These are phyloP conservation scores for Drosophila rufa DNA, from an alignment of 1,140 invertebrate genomes.

Conservation along the genomic window DNA sequence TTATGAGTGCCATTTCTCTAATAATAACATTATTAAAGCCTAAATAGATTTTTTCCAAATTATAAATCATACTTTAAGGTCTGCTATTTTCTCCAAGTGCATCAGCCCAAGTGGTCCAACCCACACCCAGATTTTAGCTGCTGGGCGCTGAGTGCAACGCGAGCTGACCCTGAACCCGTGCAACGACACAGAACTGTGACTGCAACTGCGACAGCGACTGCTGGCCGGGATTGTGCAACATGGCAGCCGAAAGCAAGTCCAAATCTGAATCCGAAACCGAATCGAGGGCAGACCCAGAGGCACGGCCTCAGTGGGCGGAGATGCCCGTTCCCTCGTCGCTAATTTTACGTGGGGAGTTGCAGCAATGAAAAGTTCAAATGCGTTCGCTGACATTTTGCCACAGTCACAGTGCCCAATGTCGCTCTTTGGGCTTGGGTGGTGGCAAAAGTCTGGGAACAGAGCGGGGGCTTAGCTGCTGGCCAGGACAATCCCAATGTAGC, in stretches of 20 bases:
- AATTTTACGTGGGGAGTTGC: constrained; percentile 43
- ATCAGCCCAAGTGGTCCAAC: constrained; percentile 38
- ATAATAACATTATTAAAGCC: too few species aligned
- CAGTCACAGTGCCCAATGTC: constrained; percentile 58
- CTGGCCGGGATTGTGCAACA: constrained; percentile 61
- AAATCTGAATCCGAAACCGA: constrained; percentile 15
- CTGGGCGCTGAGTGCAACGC: constrained; percentile 52
- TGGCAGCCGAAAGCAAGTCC: constrained; percentile 29
- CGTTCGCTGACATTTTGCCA: constrained; percentile 74
- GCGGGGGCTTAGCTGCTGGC: constrained; percentile 12
- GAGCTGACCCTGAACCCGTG: constrained; percentile 74
- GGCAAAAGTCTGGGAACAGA: neutral
- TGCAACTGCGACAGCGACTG: constrained; percentile 1
- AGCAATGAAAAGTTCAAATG: constrained; percentile 73
- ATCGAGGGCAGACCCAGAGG: constrained; percentile 37
- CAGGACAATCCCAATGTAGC: constrained; percentile 52
- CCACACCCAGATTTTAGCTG: constrained; percentile 38
- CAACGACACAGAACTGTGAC: constrained; percentile 67
- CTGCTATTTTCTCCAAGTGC: neutral
- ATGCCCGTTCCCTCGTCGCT: constrained; percentile 2
- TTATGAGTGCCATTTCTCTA: too few species aligned
- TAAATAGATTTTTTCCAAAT: too few species aligned
- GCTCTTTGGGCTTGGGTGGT: constrained; percentile 1
- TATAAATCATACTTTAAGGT: too few species aligned
- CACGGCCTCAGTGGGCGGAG: constrained; percentile 40